Conservation (phyloP, 2,113 vertebrate species). For the Gallinago jamesoni region DNA sequence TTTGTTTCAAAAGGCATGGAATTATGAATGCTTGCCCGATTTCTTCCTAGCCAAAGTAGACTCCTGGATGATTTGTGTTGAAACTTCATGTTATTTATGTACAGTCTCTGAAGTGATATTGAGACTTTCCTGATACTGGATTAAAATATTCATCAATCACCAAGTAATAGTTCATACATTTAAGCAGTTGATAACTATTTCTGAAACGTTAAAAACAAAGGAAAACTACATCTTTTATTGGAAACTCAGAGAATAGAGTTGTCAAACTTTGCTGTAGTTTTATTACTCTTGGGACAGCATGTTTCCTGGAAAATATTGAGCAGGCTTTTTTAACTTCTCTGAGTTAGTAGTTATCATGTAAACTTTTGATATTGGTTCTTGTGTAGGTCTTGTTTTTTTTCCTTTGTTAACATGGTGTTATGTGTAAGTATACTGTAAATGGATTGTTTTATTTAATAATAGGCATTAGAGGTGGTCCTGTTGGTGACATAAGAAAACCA, state of each 20-base stretch:
- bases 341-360: accelerated
- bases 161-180: background rate
- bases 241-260: background rate
- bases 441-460: background rate
- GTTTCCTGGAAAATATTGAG: background rate
- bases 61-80: background rate
- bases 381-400: background rate
- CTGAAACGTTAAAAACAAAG: background rate
- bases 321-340: background rate
- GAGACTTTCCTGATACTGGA: background rate
- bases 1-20: background rate
- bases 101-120: background rate
- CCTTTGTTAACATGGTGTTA: background rate
- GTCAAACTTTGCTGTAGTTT: background rate
- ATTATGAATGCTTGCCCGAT: background rate
- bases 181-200: background rate
- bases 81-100: background rate
- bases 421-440: background rate
- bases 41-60: background rate
- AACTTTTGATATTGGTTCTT: background rate
- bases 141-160: background rate
- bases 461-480: background rate
- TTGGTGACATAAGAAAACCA: background rate
- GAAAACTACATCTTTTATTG: background rate
- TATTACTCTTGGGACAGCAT: background rate